Conservation (phyloP, 2,888 invertebrate species). For the Tuberolachnus salignus region DNA sequence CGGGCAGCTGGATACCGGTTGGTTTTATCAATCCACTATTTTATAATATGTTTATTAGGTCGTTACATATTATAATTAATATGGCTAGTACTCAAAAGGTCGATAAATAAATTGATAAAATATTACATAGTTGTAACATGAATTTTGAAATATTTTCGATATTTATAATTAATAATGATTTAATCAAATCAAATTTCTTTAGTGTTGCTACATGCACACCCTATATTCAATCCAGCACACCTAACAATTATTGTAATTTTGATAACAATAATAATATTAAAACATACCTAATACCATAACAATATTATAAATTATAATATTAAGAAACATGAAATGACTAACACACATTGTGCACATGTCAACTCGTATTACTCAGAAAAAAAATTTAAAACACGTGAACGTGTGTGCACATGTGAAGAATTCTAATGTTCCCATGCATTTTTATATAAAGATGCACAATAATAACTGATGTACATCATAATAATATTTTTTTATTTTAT, state of each 20-base stretch:
- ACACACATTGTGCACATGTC: neutral
- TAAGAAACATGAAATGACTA: neutral
- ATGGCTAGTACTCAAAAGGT: neutral
- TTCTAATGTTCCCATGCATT: conserved; percentile 19
- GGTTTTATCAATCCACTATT: neutral
- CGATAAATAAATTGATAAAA: conserved; percentile 4
- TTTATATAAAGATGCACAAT: neutral
- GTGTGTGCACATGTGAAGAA: neutral
- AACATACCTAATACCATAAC: too few relatives aligned
- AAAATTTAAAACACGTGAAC: conserved; percentile 4
- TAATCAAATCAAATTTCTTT: conserved; percentile 7
- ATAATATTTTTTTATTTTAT: too few relatives aligned
- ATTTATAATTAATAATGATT: neutral
- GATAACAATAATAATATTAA: neutral
- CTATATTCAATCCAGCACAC: neutral
- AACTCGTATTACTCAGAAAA: neutral
- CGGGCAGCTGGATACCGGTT: neutral
- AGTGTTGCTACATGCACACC: neutral
- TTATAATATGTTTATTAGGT: too few relatives aligned
- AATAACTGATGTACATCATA: neutral
- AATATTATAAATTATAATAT: neutral
- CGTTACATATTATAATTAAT: neutral
- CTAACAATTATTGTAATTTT: neutral
- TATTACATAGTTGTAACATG: neutral
- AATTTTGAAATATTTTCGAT: conserved; percentile 4